phyloP scores from a whole-genome alignment of 2,888 invertebrate genomes.

The Tetranychus truncatus region DNA sequence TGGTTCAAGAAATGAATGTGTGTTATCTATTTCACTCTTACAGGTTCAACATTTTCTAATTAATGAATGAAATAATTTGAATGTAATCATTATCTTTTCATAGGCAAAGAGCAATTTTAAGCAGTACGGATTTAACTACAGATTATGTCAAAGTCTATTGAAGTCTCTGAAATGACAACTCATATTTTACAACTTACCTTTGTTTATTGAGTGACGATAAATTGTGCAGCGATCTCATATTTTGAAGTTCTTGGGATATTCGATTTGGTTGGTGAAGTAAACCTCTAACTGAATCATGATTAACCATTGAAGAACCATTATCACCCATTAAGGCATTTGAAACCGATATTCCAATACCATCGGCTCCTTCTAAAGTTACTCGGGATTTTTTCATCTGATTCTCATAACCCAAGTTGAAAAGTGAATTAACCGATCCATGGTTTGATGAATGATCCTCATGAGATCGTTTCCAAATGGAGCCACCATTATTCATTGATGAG shows the following conservation, averaged over 20 bases:
- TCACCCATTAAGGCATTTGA: not conserved
- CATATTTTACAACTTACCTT: not conserved
- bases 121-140: too few relatives aligned
- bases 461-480: not conserved
- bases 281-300: constrained; percentile 6
- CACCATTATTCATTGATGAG: too few relatives aligned
- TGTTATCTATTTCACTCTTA: too few relatives aligned
- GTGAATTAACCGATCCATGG: not conserved
- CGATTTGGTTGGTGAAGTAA: constrained; percentile 11
- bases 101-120: too few relatives aligned
- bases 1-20: too few relatives aligned
- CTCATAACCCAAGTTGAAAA: not conserved
- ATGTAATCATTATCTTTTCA: too few relatives aligned
- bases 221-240: not conserved
- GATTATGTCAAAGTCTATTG: too few relatives aligned
- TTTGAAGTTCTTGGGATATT: constrained; percentile 3
- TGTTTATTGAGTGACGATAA: not conserved
- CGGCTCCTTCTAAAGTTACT: constrained; percentile 5
- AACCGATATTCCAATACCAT: not conserved
- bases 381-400: constrained; percentile 5
- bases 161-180: too few relatives aligned
- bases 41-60: too few relatives aligned
- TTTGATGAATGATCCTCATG: not conserved
- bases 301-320: not conserved
- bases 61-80: too few relatives aligned